Base-by-base conservation (phyloP, 1,140 invertebrate genomes). In the Drosophila sp. region DNA sequence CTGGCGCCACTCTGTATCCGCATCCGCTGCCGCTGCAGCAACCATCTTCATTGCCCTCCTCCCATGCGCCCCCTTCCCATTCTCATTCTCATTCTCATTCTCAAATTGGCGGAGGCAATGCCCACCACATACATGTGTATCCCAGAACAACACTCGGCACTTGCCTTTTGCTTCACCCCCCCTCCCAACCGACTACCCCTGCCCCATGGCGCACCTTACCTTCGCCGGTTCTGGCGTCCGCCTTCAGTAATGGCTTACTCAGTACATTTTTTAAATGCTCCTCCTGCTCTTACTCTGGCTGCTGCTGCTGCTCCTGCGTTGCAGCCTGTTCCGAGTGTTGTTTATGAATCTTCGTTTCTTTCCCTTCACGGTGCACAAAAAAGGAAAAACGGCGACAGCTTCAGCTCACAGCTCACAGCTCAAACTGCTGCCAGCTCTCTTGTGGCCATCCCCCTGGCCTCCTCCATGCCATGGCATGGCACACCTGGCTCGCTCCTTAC, bases 171-270 rank as follows among this genome's bases (percentile, higher is more conserved):
- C 60, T 30, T 11, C 11, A 11, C 11, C 10, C 25, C n/a, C 25
- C 40, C 6, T 11, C 17, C 7, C 44, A 0, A 23, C 44, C 23
- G 7, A 6, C 2, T 4, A 23, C 17, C 44, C 7, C 6, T 17
- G 17, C 17, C 17, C 17, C 17, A 17, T 17, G 17, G 17, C 17
- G 17, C 17, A 17, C 17, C 17, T 17, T 17, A 17, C 17, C 17
- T 17, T 17, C 17, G 17, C 17, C 17, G 17, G 17, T 17, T 17
- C 2, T 27, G 6, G 0, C 44, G 6, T 25, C 23, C 23, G 44
- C 44, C 44, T 3, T 27, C 44, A 30, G 41, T 63, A 63, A 63
- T 63, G 60, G 60, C 60, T 63, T 63, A 63, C 60, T 63, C 60
- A 47, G 60, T 63, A 63, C 41, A 44, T 47, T 63, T 63, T 63